phyloP scores from a whole-genome alignment of 2,888 invertebrate species.

The Mystacides longicornis region DNA sequence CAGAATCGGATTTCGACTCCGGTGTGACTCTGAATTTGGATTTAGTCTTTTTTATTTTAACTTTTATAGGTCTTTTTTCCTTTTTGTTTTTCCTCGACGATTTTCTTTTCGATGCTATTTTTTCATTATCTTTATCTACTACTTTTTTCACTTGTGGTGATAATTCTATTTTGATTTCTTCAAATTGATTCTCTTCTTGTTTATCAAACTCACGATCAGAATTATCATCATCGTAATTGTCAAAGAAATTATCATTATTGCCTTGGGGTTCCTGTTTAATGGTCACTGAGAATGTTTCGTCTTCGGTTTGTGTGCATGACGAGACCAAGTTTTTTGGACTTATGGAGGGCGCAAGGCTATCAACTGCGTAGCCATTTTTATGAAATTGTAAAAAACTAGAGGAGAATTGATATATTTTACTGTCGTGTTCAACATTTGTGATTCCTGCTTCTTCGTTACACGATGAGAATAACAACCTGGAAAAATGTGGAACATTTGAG shows the following conservation, averaged over 20 bases:
- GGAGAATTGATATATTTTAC: background rate
- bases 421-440: background rate
- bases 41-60: slow-evolving; percentile 12
- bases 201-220: background rate
- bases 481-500: background rate
- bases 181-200: background rate
- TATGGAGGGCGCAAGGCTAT: background rate
- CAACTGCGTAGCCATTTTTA: background rate
- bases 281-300: background rate
- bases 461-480: background rate
- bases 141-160: background rate
- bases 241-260: slow-evolving; percentile 2
- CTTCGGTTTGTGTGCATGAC: slow-evolving; percentile 25
- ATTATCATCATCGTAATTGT: slow-evolving; percentile 2
- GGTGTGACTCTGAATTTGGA: background rate
- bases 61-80: slow-evolving; percentile 9
- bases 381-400: background rate
- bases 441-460: no score
- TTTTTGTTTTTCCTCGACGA: slow-evolving; percentile 4
- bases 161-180: background rate
- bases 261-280: slow-evolving; percentile 18
- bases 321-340: slow-evolving; percentile 26
- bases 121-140: background rate
- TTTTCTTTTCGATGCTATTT: background rate
- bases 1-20: background rate